Conservation (phyloP, 2,113 vertebrate species). For the Lontra canadensis region DNA sequence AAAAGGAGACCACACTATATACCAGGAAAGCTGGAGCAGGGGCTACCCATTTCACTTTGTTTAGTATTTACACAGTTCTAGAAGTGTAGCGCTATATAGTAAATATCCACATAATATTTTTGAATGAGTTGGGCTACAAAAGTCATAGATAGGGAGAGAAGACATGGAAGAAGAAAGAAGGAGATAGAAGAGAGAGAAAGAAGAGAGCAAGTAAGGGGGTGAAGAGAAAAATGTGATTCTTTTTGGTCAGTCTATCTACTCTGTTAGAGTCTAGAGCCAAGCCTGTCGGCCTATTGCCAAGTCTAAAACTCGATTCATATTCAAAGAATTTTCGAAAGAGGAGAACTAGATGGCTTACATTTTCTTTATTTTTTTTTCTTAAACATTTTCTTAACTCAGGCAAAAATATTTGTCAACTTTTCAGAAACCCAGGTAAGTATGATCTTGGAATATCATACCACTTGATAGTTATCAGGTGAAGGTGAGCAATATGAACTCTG, state of each 20-base stretch:
- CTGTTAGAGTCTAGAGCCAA: background rate
- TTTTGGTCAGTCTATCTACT: background rate
- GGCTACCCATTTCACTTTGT: background rate
- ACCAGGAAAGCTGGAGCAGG: background rate
- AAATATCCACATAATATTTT: background rate
- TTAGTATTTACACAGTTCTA: background rate
- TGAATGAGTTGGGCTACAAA: background rate
- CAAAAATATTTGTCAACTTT: background rate
- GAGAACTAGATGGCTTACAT: background rate
- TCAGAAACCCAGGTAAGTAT: background rate
- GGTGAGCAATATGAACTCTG: background rate
- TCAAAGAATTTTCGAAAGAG: background rate
- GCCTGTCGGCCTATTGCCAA: background rate
- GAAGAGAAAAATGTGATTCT: background rate
- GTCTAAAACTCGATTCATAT: background rate
- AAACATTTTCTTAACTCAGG: background rate
- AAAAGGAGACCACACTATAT: background rate
- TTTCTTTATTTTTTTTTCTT: too few species aligned
- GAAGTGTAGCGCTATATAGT: background rate
- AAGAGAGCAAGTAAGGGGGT: accelerated
- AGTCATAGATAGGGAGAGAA: background rate
- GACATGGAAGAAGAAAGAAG: background rate
- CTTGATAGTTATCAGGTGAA: background rate
- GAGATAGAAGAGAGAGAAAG: background rate
- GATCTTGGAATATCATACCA: background rate